Evolutionary conservation across 2,888 invertebrate species (phyloP), one percentile per base, ranked within the genome.

Genomic region (Caenorhabditis sp.): DNA sequence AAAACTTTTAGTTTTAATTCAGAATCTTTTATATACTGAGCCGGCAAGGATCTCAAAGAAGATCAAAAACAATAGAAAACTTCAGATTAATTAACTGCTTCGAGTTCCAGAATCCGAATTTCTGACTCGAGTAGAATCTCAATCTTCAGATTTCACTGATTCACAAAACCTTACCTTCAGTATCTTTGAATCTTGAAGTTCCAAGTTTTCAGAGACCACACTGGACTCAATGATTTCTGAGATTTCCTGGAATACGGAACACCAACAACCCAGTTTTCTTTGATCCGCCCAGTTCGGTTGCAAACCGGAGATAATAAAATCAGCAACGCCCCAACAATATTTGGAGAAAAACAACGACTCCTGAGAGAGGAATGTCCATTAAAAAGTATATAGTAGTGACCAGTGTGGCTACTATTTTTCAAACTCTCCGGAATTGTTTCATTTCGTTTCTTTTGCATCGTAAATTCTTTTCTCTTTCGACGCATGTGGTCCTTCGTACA

Each of bases 401-500:
- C 16, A 16, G 54, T 10, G 54, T 38, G 35, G 31, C 19, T 1
- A 51, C 35, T 51, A 14, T n/a, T 38, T 38, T 38, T 38, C 31
- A 19, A 66, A 51, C 16, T 49, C 49, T 51, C 51, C 51, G 47
- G n/a, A 35, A 49, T 16, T 38, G 51, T 66, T 51, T 51, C 66
- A 38, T 35, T 49, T 49, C 51, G 51, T 31, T 56, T 56, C 38
- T 54, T 69, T 56, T 41, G 54, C 51, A 41, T 70, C 69, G 69
- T 70, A 70, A 70, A 70, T 68, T 72, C 59, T 24, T 10, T 38
- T 38, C 31, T 35, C 10, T 73, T 73, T 63, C 63, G 38, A 19
- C 31, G 22, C 73, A 73, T 63, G 73, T 73, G 73, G 61, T 58
- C 73, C 61, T 63, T 63, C 63, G 64, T 64, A 28, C 74, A 51